These are phyloP conservation scores for Tetranychus truncatus DNA, from an alignment of 2,888 invertebrate genomes.

Conservation along the genomic window DNA sequence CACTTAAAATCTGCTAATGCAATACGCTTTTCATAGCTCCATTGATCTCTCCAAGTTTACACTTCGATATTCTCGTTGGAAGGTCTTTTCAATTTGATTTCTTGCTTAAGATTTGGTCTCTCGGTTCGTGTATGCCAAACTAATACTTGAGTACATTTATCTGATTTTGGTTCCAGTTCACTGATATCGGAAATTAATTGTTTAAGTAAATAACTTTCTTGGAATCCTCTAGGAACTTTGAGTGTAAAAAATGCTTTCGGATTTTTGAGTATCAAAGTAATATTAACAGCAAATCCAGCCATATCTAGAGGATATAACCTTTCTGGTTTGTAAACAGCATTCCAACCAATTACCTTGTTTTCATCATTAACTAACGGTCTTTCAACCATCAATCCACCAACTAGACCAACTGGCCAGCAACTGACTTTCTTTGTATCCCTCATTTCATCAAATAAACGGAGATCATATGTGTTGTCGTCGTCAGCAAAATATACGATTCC, in stretches of 20 bases:
- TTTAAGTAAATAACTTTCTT: constrained; percentile 64
- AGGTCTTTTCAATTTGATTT: constrained; percentile 39
- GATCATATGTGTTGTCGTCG: constrained; percentile 82
- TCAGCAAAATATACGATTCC: constrained; percentile 87
- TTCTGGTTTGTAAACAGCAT: constrained; percentile 44
- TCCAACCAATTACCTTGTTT: constrained; percentile 57
- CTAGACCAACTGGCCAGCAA: constrained; percentile 60
- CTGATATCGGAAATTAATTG: constrained; percentile 45
- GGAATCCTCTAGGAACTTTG: constrained; percentile 67
- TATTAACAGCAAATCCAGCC: constrained; percentile 84
- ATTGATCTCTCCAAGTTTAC: constrained; percentile 26
- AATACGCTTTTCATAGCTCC: not conserved
- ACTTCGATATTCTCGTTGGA: constrained; percentile 46
- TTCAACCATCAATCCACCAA: constrained; percentile 83
- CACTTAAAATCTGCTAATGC: not conserved
- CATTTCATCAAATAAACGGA: constrained; percentile 75
- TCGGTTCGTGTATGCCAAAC: constrained; percentile 98
- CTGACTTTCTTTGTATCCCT: constrained; percentile 25
- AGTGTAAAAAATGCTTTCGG: constrained; percentile 60
- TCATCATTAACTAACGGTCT: constrained; percentile 53
- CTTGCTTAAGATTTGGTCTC: constrained; percentile 54
- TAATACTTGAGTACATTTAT: constrained; percentile 66
- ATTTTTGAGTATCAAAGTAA: constrained; percentile 49
- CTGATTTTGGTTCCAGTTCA: constrained; percentile 74
- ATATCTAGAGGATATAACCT: constrained; percentile 90